Base-by-base conservation (phyloP, 2,888 invertebrate genomes). In the Chironomus tentans region DNA sequence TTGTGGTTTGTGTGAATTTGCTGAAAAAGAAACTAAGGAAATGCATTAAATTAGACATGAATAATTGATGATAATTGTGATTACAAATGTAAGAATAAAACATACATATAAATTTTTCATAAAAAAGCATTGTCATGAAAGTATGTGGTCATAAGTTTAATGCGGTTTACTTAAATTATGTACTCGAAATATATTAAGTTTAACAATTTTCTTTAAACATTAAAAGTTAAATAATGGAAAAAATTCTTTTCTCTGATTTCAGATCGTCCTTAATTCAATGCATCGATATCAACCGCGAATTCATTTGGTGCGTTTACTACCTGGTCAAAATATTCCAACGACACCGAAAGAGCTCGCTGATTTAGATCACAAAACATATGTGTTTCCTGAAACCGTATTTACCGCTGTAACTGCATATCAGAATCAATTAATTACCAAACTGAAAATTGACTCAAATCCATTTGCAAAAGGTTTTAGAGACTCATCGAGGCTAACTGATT, bases 391-490 rank as follows among this genome's bases (percentile, higher is more conserved):
- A 86, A 95, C 97, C 76, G 95, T 97, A 79, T 99, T 99, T 87
- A 99, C 98, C 77, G 98, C 98, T 77, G 98, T 99, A 80, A 99
- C 98, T 77, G 98, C 98, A 78, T 99, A 99, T 87, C 98, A 99
- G 86, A 99, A 99, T 86, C 98, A 99, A 87, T 89, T 97, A 90
- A 98, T 98, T 84, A 98, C 98, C 79, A 98, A 97, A 86, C 86
- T 98, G 85, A 98, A 98, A 88, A 98, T 98, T 84, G 97, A 98
- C 89, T 96, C 96, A 87, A 98, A 98, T 87, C 98, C 98, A 81
- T 98, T 98, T 84, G 98, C 97, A 80, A 98, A 98, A 87, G 98
- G 98, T 80, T 98, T 98, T 85, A 88, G 98, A 80, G 98, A 98
- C 86, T 97, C 97, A 78, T 95, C 95, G 78, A 90, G 97, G 82